Evolutionary conservation across 1,140 invertebrate species (phyloP).

Genomic region (Pygmarrhopalites habei): DNA sequence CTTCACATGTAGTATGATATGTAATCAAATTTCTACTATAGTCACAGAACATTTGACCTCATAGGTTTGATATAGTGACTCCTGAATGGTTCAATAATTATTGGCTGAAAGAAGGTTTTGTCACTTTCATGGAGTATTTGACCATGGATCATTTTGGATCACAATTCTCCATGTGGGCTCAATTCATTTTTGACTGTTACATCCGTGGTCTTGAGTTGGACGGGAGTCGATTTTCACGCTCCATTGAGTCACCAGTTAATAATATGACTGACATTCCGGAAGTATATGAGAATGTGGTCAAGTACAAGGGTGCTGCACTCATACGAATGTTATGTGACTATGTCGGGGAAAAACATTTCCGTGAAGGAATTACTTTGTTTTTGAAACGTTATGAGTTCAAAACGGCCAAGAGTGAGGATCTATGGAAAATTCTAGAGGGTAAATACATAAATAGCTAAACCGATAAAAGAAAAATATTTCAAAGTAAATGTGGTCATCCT

Average conservation of each 20-base stretch:
- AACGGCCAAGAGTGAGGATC: slow-evolving; percentile 47
- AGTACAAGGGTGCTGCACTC: slow-evolving; percentile 57
- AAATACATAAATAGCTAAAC: too few relatives aligned
- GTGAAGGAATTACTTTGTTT: slow-evolving; percentile 53
- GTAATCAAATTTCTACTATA: too few relatives aligned
- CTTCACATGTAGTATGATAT: too few relatives aligned
- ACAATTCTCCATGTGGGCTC: slow-evolving; percentile 46
- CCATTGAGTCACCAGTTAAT: slow-evolving; percentile 49
- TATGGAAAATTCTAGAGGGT: slow-evolving; percentile 43
- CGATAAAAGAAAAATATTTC: too few relatives aligned
- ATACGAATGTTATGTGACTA: slow-evolving; percentile 65
- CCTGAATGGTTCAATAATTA: slow-evolving; percentile 49
- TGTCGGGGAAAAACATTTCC: slow-evolving; percentile 56
- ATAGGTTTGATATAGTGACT: slow-evolving; percentile 40
- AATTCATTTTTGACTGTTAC: slow-evolving; percentile 47
- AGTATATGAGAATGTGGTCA: slow-evolving; percentile 52
- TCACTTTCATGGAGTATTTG: slow-evolving; percentile 44
- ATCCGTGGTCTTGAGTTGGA: slow-evolving; percentile 50
- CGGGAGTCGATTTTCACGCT: slow-evolving; percentile 51
- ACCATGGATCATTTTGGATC: slow-evolving; percentile 43
- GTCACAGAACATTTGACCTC: too few relatives aligned
- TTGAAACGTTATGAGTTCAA: slow-evolving; percentile 47
- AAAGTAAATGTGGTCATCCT: too few relatives aligned
- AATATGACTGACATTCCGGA: slow-evolving; percentile 51
- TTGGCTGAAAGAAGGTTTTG: slow-evolving; percentile 50